Conservation (phyloP, 2,888 invertebrate species). For the Ophion costatus region DNA sequence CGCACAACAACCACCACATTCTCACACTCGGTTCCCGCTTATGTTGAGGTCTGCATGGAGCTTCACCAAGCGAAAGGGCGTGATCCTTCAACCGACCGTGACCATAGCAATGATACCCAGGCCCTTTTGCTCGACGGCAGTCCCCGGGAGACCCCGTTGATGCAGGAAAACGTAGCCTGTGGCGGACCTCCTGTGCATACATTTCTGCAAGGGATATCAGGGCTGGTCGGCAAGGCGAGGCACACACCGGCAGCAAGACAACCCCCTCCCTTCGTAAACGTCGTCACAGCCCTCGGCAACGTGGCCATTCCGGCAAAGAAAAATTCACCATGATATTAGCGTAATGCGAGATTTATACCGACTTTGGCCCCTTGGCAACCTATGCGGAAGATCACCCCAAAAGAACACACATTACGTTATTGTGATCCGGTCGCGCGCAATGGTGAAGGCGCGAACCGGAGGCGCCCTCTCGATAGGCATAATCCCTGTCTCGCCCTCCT, state of each 20-base stretch:
- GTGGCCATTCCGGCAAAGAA: conserved; percentile 45
- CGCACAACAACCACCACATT: conserved; percentile 45
- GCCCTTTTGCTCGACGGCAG: conserved; percentile 8
- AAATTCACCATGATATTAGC: conserved; percentile 70
- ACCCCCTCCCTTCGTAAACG: conserved; percentile 49
- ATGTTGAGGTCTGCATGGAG: conserved; percentile 38
- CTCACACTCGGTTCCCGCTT: conserved; percentile 24
- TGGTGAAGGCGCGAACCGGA: conserved; percentile 31
- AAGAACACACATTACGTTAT: conserved; percentile 47
- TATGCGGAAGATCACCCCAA: conserved; percentile 42
- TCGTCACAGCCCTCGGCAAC: conserved; percentile 47
- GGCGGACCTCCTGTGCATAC: conserved; percentile 12
- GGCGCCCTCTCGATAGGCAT: conserved; percentile 30
- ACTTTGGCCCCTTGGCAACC: conserved; percentile 24
- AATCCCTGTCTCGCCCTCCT: conserved; percentile 30
- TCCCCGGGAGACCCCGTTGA: not conserved
- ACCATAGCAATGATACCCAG: not conserved
- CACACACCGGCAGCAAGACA: conserved; percentile 30
- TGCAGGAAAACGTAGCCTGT: conserved; percentile 18
- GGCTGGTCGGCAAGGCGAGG: not conserved
- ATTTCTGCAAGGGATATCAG: not conserved
- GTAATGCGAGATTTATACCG: conserved; percentile 69
- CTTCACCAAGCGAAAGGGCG: conserved; percentile 1
- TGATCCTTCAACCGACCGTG: not conserved
- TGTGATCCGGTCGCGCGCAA: conserved; percentile 37